Evolutionary conservation across 2,888 invertebrate species (phyloP).

Genomic region (Gastracanthus pulcherrimus): DNA sequence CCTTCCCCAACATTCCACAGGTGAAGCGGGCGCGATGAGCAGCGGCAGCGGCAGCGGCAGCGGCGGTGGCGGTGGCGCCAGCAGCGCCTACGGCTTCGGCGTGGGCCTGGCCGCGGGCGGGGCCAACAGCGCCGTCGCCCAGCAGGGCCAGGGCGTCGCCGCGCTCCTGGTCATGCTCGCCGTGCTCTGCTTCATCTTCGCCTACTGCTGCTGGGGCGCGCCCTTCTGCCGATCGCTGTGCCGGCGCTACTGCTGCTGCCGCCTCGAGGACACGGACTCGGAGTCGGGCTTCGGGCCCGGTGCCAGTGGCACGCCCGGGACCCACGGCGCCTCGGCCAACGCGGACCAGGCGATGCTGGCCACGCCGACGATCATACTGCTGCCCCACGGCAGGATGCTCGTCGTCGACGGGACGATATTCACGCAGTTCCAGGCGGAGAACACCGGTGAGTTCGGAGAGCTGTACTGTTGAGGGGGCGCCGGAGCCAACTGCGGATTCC

Average conservation of each 20-base stretch:
- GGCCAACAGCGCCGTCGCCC: slow-evolving; percentile 71
- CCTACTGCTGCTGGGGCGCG: slow-evolving; percentile 81
- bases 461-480: neutral
- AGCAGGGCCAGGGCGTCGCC: slow-evolving; percentile 78
- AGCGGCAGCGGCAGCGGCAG: slow-evolving; percentile 28
- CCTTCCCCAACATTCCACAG: no score
- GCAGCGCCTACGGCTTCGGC: slow-evolving; percentile 39
- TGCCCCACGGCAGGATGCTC: slow-evolving; percentile 80
- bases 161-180: slow-evolving; percentile 80
- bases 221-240: slow-evolving; percentile 80
- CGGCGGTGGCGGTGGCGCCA: slow-evolving; percentile 16
- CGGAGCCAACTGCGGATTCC: no score
- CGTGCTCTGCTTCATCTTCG: slow-evolving; percentile 79
- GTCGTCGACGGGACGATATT: slow-evolving; percentile 80
- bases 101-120: slow-evolving; percentile 68
- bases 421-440: slow-evolving; percentile 77
- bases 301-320: neutral
- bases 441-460: slow-evolving; percentile 65
- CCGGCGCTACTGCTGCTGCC: slow-evolving; percentile 71
- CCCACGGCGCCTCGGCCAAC: slow-evolving; percentile 55
- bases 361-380: slow-evolving; percentile 80
- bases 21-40: slow-evolving; percentile 56
- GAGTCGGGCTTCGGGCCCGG: slow-evolving; percentile 36
- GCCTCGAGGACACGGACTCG: slow-evolving; percentile 40
- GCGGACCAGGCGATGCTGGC: slow-evolving; percentile 75